Conservation (phyloP, 1,140 invertebrate genomes). For the Hylyphantes graminicola region DNA sequence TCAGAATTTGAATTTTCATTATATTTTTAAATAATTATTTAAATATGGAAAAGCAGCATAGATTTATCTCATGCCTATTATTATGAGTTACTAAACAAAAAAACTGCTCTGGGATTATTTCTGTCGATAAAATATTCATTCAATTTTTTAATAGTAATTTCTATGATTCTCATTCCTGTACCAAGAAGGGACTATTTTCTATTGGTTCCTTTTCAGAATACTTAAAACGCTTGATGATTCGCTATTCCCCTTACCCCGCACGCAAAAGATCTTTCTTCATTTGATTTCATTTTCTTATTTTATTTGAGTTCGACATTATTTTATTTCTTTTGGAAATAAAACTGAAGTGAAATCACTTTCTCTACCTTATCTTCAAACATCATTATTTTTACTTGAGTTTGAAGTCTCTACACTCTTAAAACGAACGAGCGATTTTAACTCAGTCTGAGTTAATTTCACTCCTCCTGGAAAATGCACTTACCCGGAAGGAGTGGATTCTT, state of each 20-base stretch:
- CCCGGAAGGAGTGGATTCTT: no score
- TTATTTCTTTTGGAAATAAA: slow-evolving; percentile 30
- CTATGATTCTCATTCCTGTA: background rate
- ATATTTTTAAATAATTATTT: no score
- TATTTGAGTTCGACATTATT: slow-evolving; percentile 44
- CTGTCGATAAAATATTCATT: slow-evolving; percentile 33
- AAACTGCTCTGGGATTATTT: background rate
- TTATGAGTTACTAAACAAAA: no score
- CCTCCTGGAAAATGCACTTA: no score
- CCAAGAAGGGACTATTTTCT: slow-evolving; percentile 11
- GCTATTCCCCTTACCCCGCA: background rate
- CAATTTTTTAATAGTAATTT: background rate
- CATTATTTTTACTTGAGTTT: slow-evolving; percentile 5
- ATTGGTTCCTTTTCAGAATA: slow-evolving; percentile 8
- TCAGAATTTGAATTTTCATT: no score
- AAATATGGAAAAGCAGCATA: no score
- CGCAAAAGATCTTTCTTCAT: slow-evolving; percentile 31
- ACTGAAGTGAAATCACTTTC: background rate
- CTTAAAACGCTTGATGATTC: slow-evolving; percentile 33
- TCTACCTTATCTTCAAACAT: background rate
- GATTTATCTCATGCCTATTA: no score
- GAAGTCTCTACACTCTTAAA: slow-evolving; percentile 32
- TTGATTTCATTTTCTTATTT: slow-evolving; percentile 39
- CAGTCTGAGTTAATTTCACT: no score
- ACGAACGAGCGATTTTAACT: no score